These are phyloP conservation scores for Drosophila nigricruria DNA, from an alignment of 2,888 invertebrate genomes.

Conservation along the genomic window DNA sequence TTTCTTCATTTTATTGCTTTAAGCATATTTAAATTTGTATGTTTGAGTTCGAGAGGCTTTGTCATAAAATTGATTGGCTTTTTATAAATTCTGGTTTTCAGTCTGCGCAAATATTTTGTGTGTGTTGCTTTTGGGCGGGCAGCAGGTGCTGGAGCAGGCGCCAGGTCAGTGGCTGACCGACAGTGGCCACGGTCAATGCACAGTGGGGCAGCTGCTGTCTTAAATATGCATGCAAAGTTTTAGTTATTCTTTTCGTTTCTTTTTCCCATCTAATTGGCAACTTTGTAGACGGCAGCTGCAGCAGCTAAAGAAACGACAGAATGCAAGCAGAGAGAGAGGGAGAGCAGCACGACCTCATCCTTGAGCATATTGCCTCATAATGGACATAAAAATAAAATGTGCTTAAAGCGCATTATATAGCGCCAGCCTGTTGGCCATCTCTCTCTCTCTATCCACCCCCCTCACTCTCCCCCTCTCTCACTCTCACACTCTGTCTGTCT, in stretches of 20 bases:
- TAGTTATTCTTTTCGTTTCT: slow-evolving; percentile 14
- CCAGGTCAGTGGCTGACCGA: slow-evolving; percentile 55
- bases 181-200: slow-evolving; percentile 35
- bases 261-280: slow-evolving; percentile 64
- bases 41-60: slow-evolving; percentile 42
- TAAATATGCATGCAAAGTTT: slow-evolving; percentile 62
- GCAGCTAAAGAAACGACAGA: slow-evolving; percentile 3
- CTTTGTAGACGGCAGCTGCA: slow-evolving; percentile 70
- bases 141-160: slow-evolving; percentile 43
- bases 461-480: not conserved
- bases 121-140: slow-evolving; percentile 5
- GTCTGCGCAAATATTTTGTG: slow-evolving; percentile 4
- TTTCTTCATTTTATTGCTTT: slow-evolving; percentile 10
- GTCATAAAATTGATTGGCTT: slow-evolving; percentile 78
- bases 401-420: slow-evolving; percentile 84
- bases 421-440: slow-evolving; percentile 33
- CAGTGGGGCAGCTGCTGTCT: slow-evolving; percentile 33
- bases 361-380: slow-evolving; percentile 70
- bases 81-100: slow-evolving; percentile 34
- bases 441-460: no score
- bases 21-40: slow-evolving; percentile 28
- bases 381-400: slow-evolving; percentile 83
- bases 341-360: slow-evolving; percentile 11
- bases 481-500: not conserved
- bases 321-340: slow-evolving; percentile 1